Conservation (phyloP, 2,797 vertebrate genomes). For the Muscicapa comitata region DNA sequence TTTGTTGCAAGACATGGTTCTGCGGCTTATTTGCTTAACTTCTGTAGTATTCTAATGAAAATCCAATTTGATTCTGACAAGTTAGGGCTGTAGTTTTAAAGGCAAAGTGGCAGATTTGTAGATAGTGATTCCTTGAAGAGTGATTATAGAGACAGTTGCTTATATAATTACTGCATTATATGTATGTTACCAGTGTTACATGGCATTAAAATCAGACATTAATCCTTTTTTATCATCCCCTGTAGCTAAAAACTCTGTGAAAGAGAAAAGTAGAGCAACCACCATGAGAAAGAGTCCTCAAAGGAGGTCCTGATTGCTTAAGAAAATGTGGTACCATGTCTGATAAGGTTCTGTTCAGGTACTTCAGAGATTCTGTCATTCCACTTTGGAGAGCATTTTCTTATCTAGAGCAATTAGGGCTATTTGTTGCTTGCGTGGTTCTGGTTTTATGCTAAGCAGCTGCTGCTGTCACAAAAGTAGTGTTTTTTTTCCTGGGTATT, state of each 20-base stretch:
- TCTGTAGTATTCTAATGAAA: conserved; percentile 24
- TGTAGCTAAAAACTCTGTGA: background rate
- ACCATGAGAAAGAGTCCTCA: background rate
- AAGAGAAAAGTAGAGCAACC: background rate
- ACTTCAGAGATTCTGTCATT: background rate
- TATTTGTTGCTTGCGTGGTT: background rate
- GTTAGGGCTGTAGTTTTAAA: conserved; percentile 14
- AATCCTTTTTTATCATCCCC: background rate
- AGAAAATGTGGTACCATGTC: background rate
- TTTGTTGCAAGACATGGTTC: background rate
- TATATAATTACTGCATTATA: conserved; percentile 8
- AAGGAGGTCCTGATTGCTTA: background rate
- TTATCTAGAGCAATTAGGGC: background rate
- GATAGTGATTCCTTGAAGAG: conserved; percentile 1
- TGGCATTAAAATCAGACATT: conserved; percentile 1
- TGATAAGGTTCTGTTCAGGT: background rate
- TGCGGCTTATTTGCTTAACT: background rate
- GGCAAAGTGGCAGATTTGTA: conserved; percentile 26
- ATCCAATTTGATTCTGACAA: conserved; percentile 26
- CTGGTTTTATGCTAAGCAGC: background rate
- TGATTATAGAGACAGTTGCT: conserved; percentile 6
- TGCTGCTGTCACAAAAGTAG: background rate
- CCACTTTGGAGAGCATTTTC: background rate
- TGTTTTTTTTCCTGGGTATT: background rate
- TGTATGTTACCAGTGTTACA: background rate